phyloP scores from a whole-genome alignment of 2,888 invertebrate species.

The Elmis aenea region DNA sequence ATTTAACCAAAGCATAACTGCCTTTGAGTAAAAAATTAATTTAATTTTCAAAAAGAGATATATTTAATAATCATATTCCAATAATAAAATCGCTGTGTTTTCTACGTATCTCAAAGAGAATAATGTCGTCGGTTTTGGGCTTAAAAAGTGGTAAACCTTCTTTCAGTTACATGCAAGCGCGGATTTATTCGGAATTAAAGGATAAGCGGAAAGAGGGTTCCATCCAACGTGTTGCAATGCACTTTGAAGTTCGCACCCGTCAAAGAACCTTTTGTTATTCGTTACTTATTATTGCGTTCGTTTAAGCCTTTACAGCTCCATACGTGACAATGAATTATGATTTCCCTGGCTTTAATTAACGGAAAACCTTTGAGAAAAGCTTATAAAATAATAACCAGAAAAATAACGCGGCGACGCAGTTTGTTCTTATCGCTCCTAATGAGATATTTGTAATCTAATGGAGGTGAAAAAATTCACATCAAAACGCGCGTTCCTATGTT shows the following conservation, averaged over 20 bases:
- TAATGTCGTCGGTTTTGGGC: constrained; percentile 38
- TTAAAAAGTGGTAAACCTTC: constrained; percentile 42
- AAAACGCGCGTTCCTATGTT: constrained; percentile 4
- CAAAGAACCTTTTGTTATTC: constrained; percentile 47
- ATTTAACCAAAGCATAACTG: too few relatives aligned
- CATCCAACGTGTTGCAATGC: constrained; percentile 40
- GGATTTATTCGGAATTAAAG: constrained; percentile 46
- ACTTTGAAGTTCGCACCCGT: constrained; percentile 46
- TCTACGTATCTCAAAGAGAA: constrained; percentile 38
- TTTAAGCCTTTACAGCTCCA: constrained; percentile 41
- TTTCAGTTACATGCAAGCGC: constrained; percentile 42
- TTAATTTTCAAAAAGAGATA: too few relatives aligned
- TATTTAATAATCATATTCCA: too few relatives aligned
- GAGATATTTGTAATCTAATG: constrained; percentile 4
- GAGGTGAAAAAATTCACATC: not conserved
- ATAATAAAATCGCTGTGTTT: too few relatives aligned
- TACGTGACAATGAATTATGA: constrained; percentile 45
- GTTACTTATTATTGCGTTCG: constrained; percentile 48
- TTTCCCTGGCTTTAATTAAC: constrained; percentile 47
- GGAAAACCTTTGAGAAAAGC: constrained; percentile 40
- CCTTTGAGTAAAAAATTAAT: too few relatives aligned
- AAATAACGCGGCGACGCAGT: too few relatives aligned
- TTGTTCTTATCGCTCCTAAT: constrained; percentile 2
- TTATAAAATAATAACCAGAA: constrained; percentile 10
- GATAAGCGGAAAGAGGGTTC: constrained; percentile 41